phyloP scores from a whole-genome alignment of 1,140 invertebrate genomes.

The Drosophila leontia region DNA sequence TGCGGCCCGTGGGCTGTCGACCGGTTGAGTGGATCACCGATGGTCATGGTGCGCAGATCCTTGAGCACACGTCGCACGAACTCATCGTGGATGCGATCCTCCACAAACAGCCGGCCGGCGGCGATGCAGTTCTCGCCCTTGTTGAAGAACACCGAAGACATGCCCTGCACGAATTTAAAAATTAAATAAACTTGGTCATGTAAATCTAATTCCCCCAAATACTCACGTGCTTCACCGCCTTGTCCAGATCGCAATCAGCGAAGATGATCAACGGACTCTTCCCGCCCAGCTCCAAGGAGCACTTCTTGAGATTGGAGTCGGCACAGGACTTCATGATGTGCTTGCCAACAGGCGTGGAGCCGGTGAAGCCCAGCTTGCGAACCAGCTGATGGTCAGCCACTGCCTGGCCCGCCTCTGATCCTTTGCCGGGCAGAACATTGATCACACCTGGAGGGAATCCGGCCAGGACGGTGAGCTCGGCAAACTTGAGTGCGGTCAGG shows the following conservation, averaged over 20 bases:
- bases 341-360: slow-evolving; percentile 93
- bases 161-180: slow-evolving; percentile 87
- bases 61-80: slow-evolving; percentile 92
- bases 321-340: slow-evolving; percentile 95
- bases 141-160: slow-evolving; percentile 98
- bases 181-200: not conserved
- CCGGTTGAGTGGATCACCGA: slow-evolving; percentile 95
- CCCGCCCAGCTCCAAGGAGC: slow-evolving; percentile 96
- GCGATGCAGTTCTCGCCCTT: slow-evolving; percentile 99
- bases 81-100: slow-evolving; percentile 95
- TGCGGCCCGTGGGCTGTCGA: slow-evolving; percentile 97
- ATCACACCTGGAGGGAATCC: slow-evolving; percentile 98
- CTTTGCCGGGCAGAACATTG: slow-evolving; percentile 95
- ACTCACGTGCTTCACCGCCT: slow-evolving; percentile 94
- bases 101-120: slow-evolving; percentile 97
- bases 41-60: slow-evolving; percentile 95
- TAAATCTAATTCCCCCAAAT: not conserved
- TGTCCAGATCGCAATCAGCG: slow-evolving; percentile 96
- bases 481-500: slow-evolving; percentile 96
- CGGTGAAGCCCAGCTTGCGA: slow-evolving; percentile 97
- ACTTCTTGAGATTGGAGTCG: slow-evolving; percentile 96
- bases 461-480: slow-evolving; percentile 93
- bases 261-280: slow-evolving; percentile 98
- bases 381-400: slow-evolving; percentile 93
- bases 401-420: slow-evolving; percentile 92